Percentiles rank a stretch among this genome's conserved stretches.
Conservation (phyloP, 2,888 invertebrate genomes). For the Eristalinus sepulchralis region DNA sequence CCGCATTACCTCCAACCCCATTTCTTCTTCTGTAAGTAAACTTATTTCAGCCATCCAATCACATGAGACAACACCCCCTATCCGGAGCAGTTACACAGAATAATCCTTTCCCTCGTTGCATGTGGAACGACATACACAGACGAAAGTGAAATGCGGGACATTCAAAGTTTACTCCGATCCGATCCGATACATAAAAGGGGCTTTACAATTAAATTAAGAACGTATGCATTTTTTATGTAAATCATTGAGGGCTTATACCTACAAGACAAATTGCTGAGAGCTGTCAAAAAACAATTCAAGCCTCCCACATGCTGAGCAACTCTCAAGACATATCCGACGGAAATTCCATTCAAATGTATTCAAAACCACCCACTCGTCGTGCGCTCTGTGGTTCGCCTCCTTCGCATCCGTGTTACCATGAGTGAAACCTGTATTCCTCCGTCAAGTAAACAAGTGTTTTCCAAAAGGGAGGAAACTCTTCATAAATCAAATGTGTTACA, state of each 20-base stretch:
- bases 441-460: constrained; percentile 27
- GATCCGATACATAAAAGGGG: not conserved
- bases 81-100: not conserved
- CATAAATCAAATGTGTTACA: constrained; percentile 69
- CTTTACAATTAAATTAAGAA: not conserved
- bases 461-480: constrained; percentile 41
- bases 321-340: not conserved
- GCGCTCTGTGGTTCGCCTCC: not conserved
- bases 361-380: not conserved
- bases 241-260: not conserved
- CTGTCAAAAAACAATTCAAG: not conserved
- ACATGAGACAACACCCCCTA: no score
- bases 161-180: not conserved
- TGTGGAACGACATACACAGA: not conserved
- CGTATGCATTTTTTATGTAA: not conserved
- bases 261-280: not conserved
- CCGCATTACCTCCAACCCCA: no score
- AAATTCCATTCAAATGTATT: constrained; percentile 18
- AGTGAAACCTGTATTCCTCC: not conserved
- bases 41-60: no score
- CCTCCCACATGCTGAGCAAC: not conserved
- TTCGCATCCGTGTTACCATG: not conserved
- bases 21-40: no score
- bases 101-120: not conserved
- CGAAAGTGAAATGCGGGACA: not conserved